A percentile compares a stretch with the other conserved stretches of the same genome.
phyloP scores from a whole-genome alignment of 2,797 vertebrate genomes.

The Mergus octosetaceus region DNA sequence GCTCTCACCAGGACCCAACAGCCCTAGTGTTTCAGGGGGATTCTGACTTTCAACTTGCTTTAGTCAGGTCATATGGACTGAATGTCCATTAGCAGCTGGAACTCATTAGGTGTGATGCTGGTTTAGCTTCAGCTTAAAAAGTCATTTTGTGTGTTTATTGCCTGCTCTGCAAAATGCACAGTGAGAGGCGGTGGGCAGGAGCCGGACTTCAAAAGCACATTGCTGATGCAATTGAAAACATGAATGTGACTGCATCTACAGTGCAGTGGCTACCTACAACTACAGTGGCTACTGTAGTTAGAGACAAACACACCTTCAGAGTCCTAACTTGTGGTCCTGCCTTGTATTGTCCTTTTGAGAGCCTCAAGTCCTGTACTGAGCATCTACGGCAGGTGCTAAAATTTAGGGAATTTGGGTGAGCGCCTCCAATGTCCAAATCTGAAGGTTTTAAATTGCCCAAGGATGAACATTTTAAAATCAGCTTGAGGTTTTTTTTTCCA shows the following conservation, averaged over 20 bases:
- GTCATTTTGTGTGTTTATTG: neutral
- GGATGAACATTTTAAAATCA: neutral
- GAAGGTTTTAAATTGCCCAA: neutral
- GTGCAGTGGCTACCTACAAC: too few relatives aligned
- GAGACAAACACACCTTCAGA: neutral
- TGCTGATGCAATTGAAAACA: neutral
- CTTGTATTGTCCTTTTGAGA: neutral
- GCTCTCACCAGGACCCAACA: neutral
- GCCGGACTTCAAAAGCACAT: neutral
- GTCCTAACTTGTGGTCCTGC: neutral
- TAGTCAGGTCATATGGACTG: neutral
- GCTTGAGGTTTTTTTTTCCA: neutral
- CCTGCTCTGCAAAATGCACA: neutral
- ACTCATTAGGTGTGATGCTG: neutral
- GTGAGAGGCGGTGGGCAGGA: neutral
- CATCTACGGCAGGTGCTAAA: neutral
- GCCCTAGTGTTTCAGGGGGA: neutral
- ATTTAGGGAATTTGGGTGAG: neutral
- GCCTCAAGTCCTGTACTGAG: neutral
- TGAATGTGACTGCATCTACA: accelerated
- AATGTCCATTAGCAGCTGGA: neutral
- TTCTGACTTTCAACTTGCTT: neutral
- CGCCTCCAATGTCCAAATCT: neutral
- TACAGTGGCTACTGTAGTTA: neutral
- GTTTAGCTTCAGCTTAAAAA: neutral